These are phyloP conservation scores for Nasonia giraulti DNA, from an alignment of 1,140 invertebrate species.

Conservation along the genomic window DNA sequence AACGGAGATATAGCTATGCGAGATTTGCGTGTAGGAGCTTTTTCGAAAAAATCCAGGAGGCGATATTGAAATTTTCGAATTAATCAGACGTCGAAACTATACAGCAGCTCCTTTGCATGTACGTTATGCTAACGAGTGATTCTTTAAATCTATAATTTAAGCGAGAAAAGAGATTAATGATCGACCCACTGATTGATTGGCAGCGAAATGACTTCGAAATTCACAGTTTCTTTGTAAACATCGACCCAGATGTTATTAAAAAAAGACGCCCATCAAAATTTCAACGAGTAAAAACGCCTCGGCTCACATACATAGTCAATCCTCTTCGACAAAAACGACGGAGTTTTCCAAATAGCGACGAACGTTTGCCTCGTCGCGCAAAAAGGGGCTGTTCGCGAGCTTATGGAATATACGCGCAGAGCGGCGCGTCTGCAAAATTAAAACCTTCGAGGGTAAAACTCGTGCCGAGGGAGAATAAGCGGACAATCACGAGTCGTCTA, in stretches of 20 bases:
- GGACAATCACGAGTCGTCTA: conserved; percentile 24
- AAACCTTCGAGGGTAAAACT: conserved; percentile 62
- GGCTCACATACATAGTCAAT: background rate
- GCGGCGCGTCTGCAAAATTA: conserved; percentile 68
- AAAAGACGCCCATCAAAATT: background rate
- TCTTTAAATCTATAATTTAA: background rate
- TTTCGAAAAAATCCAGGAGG: background rate
- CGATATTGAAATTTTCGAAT: background rate
- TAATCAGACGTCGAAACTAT: background rate
- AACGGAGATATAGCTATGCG: too few relatives aligned
- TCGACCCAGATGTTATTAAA: background rate
- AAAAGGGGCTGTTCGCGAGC: conserved; percentile 12
- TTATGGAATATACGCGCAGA: conserved; percentile 17
- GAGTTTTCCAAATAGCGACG: background rate
- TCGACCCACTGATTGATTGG: background rate
- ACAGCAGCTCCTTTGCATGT: background rate
- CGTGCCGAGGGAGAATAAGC: conserved; percentile 50
- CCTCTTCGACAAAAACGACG: too few relatives aligned
- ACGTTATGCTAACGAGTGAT: background rate
- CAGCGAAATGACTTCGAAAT: background rate
- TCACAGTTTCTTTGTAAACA: background rate
- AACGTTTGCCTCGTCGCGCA: background rate
- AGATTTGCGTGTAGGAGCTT: background rate
- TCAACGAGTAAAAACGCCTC: too few relatives aligned
- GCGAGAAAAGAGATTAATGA: background rate